Percentiles rank a stretch among this genome's conserved stretches.
Conservation (phyloP, 2,797 vertebrate genomes). For the Petrocephalus schoutedeni region DNA sequence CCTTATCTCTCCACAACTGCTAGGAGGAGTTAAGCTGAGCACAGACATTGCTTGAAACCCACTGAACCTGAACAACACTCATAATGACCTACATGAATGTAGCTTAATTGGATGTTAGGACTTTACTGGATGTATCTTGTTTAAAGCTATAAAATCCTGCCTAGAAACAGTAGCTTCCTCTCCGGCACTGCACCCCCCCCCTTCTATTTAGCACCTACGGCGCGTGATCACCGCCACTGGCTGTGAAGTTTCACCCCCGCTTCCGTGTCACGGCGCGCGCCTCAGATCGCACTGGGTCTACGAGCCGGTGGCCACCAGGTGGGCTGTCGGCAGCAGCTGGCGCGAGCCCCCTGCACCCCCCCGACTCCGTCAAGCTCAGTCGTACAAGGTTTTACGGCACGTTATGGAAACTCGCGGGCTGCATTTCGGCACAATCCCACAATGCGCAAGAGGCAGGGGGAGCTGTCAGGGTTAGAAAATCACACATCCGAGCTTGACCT, state of each 20-base stretch:
- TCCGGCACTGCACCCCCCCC: neutral
- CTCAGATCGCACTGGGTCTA: neutral
- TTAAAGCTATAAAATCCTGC: constrained; percentile 3
- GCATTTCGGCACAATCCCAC: neutral
- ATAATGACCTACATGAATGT: neutral
- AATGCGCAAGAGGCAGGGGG: neutral
- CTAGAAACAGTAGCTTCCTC: neutral
- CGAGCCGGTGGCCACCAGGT: neutral
- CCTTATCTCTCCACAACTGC: neutral
- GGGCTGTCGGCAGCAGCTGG: neutral
- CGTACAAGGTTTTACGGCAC: neutral
- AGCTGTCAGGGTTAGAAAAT: neutral
- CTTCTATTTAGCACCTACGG: neutral
- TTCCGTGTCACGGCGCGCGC: neutral
- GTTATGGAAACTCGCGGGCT: neutral
- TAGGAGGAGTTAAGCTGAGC: neutral
- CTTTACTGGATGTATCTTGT: neutral
- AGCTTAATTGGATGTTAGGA: neutral
- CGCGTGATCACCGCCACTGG: neutral
- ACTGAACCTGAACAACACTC: neutral
- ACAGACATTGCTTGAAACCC: neutral
- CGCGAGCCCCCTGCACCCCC: neutral
- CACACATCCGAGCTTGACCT: neutral
- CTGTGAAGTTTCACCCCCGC: neutral
- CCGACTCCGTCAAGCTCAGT: neutral